phyloP scores from a whole-genome alignment of 2,797 vertebrate species.

The Antennarius maculatus region DNA sequence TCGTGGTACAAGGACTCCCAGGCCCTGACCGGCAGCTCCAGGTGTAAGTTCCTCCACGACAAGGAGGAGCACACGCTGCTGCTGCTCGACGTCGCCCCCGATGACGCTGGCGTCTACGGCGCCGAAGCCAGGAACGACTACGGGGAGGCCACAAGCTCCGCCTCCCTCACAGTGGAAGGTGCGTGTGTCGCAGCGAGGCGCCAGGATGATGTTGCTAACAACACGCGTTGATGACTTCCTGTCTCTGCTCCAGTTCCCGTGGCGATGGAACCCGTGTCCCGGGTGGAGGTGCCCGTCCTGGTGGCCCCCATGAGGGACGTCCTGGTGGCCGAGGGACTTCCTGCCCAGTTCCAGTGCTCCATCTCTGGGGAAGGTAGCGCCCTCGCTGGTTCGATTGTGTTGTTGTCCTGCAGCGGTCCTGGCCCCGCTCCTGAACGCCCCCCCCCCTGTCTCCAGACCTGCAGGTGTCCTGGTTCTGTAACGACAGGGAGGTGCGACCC shows the following conservation, averaged over 20 bases:
- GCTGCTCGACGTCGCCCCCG: slow-evolving; percentile 93
- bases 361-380: slow-evolving; percentile 90
- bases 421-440: neutral
- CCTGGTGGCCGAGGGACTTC: slow-evolving; percentile 84
- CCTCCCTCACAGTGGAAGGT: slow-evolving; percentile 93
- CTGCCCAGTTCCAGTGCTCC: slow-evolving; percentile 88
- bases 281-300: slow-evolving; percentile 84
- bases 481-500: slow-evolving; percentile 88
- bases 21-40: slow-evolving; percentile 88
- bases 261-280: slow-evolving; percentile 83
- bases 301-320: slow-evolving; percentile 82
- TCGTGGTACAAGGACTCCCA: slow-evolving; percentile 95
- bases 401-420: too few species aligned
- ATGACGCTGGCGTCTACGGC: slow-evolving; percentile 90
- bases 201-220: too few species aligned
- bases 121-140: slow-evolving; percentile 93
- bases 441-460: slow-evolving; percentile 58
- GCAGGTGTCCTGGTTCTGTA: slow-evolving; percentile 89
- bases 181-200: slow-evolving; percentile 5
- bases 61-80: slow-evolving; percentile 90
- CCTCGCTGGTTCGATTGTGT: too few species aligned
- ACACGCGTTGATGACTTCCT: neutral
- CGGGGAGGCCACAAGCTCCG: slow-evolving; percentile 89
- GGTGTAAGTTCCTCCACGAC: slow-evolving; percentile 93
- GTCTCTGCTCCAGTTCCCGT: slow-evolving; percentile 84